Evolutionary conservation across 2,888 invertebrate species (phyloP).

Genomic region (Poecilus cupreus): DNA sequence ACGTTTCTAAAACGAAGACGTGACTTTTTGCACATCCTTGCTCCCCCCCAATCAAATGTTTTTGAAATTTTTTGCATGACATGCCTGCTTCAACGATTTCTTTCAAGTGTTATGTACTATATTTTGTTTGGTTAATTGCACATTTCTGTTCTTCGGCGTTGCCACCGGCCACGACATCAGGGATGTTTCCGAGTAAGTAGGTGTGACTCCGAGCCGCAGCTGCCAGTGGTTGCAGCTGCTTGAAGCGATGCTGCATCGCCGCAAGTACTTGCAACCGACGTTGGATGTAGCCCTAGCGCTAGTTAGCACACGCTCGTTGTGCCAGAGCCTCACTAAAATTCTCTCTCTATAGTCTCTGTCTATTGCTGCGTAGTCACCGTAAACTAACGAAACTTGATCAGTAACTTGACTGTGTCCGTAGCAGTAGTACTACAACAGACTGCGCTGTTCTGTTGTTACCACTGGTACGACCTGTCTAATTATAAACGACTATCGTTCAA

Average conservation of each 20-base stretch:
- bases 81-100: conserved; percentile 78
- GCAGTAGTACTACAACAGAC: not conserved
- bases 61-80: conserved; percentile 77
- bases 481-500: not conserved
- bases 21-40: conserved; percentile 80
- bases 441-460: not conserved
- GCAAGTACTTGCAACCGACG: conserved; percentile 35
- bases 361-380: conserved; percentile 43
- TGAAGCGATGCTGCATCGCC: conserved; percentile 24
- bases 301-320: conserved; percentile 16
- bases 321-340: not conserved
- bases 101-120: conserved; percentile 73
- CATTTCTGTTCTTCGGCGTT: conserved; percentile 79
- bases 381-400: conserved; percentile 9
- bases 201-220: conserved; percentile 67
- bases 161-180: conserved; percentile 76
- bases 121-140: conserved; percentile 81
- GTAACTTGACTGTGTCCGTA: conserved; percentile 3
- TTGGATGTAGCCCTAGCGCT: conserved; percentile 13
- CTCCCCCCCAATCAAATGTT: conserved; percentile 76
- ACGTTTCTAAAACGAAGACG: conserved; percentile 60
- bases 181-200: conserved; percentile 86
- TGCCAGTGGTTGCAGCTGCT: conserved; percentile 40
- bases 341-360: not conserved
- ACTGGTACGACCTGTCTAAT: not conserved